phyloP scores from a whole-genome alignment of 2,113 vertebrate genomes.

The Chloroceryle aenea region DNA sequence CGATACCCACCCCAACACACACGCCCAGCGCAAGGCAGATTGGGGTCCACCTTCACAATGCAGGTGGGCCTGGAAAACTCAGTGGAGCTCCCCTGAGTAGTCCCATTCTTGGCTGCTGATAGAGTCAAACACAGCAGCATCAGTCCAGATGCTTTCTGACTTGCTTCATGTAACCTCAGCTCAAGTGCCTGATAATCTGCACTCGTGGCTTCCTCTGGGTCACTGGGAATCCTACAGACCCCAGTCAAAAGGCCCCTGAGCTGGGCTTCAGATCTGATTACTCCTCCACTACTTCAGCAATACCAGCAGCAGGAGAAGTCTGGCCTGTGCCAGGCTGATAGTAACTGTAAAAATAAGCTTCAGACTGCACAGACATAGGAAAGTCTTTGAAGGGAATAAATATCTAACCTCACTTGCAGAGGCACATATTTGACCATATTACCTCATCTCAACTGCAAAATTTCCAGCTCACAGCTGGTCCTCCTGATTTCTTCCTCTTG shows the following conservation, averaged over 20 bases:
- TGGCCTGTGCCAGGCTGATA: not conserved
- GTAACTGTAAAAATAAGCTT: not conserved
- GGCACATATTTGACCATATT: slow-evolving; percentile 32
- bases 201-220: not conserved
- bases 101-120: not conserved
- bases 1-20: fast-evolving
- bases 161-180: not conserved
- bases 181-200: not conserved
- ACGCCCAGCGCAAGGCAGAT: not conserved
- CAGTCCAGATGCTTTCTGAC: not conserved
- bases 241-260: not conserved
- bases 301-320: not conserved
- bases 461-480: slow-evolving; percentile 46
- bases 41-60: not conserved
- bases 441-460: slow-evolving; percentile 54
- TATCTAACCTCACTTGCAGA: not conserved
- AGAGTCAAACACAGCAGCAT: not conserved
- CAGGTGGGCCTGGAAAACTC: not conserved
- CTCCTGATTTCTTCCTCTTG: slow-evolving; percentile 13
- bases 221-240: not conserved
- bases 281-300: not conserved
- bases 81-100: not conserved
- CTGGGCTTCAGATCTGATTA: not conserved
- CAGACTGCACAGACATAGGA: fast-evolving
- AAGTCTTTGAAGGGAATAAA: slow-evolving; percentile 20